Percentiles rank a stretch among this genome's conserved stretches.
Evolutionary conservation across 2,797 vertebrate genomes (phyloP).

Genomic region (Cygnus olor): DNA sequence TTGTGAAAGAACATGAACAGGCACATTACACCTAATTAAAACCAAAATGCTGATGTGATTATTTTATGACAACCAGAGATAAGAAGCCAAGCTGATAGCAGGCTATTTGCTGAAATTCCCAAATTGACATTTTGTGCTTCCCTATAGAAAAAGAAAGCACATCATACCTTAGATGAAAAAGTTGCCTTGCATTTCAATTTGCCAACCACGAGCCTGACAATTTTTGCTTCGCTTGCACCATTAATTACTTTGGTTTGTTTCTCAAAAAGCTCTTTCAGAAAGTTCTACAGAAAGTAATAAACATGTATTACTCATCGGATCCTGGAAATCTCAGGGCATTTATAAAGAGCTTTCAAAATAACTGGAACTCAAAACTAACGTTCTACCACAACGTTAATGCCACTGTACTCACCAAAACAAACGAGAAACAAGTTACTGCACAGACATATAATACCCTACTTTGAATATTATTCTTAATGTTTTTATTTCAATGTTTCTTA

Average conservation of each 20-base stretch:
- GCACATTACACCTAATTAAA: constrained; percentile 3
- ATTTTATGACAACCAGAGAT: not conserved
- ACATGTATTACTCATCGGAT: constrained; percentile 57
- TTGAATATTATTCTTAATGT: not conserved
- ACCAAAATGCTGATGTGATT: constrained; percentile 7
- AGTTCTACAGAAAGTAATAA: constrained; percentile 39
- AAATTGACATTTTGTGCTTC: not conserved
- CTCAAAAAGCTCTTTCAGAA: constrained; percentile 70
- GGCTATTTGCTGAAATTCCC: constrained; percentile 15
- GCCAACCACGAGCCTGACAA: not conserved
- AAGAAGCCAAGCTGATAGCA: not conserved
- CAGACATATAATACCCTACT: not conserved
- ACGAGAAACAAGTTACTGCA: not conserved
- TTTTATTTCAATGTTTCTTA: constrained; percentile 9
- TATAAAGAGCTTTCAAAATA: constrained; percentile 50
- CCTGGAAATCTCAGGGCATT: constrained; percentile 51
- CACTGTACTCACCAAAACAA: not conserved
- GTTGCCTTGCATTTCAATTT: not conserved
- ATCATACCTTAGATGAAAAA: not conserved
- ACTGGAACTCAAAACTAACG: constrained; percentile 55
- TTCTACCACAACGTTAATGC: constrained; percentile 43
- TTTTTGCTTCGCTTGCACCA: constrained; percentile 31
- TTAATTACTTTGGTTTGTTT: constrained; percentile 48
- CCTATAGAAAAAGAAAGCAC: not conserved
- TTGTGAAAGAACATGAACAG: not conserved